Evolutionary conservation across 2,888 invertebrate species (phyloP), one percentile per base, ranked within the genome.

Genomic region (Sussaba pulchella): DNA sequence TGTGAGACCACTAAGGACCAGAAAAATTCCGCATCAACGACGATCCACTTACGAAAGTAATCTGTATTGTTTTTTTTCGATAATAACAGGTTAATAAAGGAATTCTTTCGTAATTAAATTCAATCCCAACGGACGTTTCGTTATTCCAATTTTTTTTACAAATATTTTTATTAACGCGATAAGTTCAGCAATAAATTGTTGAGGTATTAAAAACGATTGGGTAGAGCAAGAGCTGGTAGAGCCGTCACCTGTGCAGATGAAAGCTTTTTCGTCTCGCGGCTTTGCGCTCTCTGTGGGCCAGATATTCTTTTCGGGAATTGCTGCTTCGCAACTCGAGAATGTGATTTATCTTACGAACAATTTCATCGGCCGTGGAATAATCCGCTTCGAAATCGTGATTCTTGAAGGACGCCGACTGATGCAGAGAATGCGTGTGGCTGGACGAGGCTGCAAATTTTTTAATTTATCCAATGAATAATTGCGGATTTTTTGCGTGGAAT

Each of bases 321-420:
- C 97, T 97, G 67, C 96, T 96, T 83, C 96, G 94, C 86, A 98
- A 93, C 88, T 98, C 97, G 79, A 98, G 92, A 82, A 98, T 98
- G 78, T 97, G 95, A 92, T 96, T 97, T 10, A 98, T 94, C 93
- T 98, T 98, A 83, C 96, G 95, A 0, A 97, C 96, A 61, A 98
- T 98, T 92, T 97, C 97, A 84, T 95, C 95, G 0, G 97, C 97
- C 0, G 94, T 94, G 2, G 94, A 93, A 59, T 94, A 94, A 83
- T 97, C 97, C 2, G 96, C 95, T 92, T 98, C 98, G 89, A 98
- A 98, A 89, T 97, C 97, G 87, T 97, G 97, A 89, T 96, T 95
- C 90, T 98, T 98, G 92, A 97, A 98, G 67, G 95, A 95, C 5
- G 94, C 92, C 1, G 93, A 93, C 87, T 93, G 91, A 79, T 93